Conservation (phyloP, 2,113 vertebrate genomes). For the Carassius gibelio region DNA sequence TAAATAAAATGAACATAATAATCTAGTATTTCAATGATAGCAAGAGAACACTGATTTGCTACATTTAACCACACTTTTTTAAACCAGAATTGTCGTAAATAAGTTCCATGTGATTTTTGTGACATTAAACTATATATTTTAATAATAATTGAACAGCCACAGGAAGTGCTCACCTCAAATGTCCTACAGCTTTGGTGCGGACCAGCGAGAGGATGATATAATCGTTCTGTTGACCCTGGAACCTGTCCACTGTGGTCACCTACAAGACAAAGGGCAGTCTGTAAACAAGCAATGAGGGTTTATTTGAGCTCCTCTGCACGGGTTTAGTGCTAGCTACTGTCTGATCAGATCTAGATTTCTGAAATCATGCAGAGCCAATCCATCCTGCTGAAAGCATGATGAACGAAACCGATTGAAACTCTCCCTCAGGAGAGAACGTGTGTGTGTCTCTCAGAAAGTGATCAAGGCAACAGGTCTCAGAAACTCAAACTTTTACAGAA, state of each 20-base stretch:
- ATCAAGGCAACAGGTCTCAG: background rate
- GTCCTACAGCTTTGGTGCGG: conserved; percentile 95
- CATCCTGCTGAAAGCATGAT: background rate
- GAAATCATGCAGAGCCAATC: background rate
- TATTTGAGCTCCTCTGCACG: background rate
- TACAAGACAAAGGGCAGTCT: conserved; percentile 67
- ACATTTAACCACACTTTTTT: background rate
- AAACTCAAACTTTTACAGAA: too few species aligned
- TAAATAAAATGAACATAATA: too few species aligned
- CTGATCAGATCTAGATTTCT: background rate
- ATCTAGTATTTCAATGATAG: background rate
- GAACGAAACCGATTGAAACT: background rate
- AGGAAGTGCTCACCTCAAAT: conserved; percentile 84
- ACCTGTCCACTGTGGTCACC: conserved; percentile 98
- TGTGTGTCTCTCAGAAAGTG: background rate
- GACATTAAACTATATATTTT: background rate
- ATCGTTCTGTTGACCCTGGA: conserved; percentile 98
- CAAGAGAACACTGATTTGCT: background rate
- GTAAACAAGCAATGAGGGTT: conserved; percentile 22
- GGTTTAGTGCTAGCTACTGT: background rate
- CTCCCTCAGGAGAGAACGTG: background rate
- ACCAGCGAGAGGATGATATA: conserved; percentile 98
- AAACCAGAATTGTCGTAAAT: background rate
- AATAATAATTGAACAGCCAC: background rate
- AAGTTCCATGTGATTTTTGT: background rate